These are phyloP conservation scores for Tachuris rubrigastra DNA, from an alignment of 2,113 vertebrate species.

Conservation along the genomic window DNA sequence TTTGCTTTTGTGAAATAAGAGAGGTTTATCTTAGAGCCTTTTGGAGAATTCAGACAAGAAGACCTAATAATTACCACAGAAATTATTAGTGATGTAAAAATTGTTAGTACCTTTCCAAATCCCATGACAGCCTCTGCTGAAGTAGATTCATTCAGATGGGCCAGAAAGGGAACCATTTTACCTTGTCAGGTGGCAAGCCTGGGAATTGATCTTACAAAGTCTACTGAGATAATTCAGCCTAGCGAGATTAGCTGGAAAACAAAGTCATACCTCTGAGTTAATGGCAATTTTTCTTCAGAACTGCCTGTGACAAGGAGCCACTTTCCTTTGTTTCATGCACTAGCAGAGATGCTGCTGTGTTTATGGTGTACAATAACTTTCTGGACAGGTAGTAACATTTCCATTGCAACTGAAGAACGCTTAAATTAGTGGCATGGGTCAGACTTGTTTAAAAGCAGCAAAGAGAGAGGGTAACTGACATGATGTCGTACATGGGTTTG, in stretches of 20 bases:
- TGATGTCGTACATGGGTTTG: not conserved
- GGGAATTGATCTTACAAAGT: not conserved
- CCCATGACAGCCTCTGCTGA: not conserved
- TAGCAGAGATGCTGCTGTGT: not conserved
- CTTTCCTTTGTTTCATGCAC: not conserved
- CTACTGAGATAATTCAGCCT: not conserved
- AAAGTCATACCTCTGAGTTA: not conserved
- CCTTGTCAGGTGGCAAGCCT: not conserved
- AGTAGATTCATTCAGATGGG: not conserved
- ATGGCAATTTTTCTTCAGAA: not conserved
- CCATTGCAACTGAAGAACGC: not conserved
- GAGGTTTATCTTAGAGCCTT: not conserved
- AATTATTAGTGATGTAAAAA: not conserved
- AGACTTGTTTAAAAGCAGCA: not conserved
- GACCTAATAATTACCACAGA: not conserved
- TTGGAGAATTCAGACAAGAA: not conserved
- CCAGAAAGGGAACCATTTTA: not conserved
- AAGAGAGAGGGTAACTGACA: not conserved
- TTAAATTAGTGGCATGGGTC: not conserved
- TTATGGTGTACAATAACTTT: not conserved
- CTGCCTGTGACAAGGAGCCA: not conserved
- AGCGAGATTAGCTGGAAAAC: not conserved
- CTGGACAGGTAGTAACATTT: not conserved
- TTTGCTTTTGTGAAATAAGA: not conserved
- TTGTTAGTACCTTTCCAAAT: not conserved